Evolutionary conservation across 2,888 invertebrate species (phyloP), one percentile per base, ranked within the genome.

Genomic region (Esperia sulphurella): DNA sequence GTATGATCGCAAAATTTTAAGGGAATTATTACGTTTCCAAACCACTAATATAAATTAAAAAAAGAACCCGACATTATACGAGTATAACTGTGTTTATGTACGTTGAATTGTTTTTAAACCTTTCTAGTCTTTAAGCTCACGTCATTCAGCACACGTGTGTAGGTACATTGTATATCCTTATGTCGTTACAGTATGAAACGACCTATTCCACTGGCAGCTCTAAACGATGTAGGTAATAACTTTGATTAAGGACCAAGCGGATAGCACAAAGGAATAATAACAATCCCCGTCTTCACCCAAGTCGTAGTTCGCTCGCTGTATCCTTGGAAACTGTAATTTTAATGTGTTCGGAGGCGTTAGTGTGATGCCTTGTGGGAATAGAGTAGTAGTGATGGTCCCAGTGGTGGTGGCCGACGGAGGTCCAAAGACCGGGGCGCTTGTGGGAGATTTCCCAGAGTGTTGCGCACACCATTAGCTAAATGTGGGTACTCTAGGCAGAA

Each of bases 311-410:
- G 65, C 68, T 69, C 65, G 68, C 65, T 71, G 71, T 75, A 77
- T 79, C 77, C 84, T 85, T 83, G 79, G 82, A 80, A 83, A 86
- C 80, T 83, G 79, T 85, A 83, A 86, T 85, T 86, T 85, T 86
- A 87, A 88, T 87, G 83, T 83, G 81, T 82, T 84, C 69, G 69
- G 73, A 74, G 78, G 76, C 77, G 74, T 81, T 73, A 75, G 78
- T 75, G 73, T 75, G 71, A 76, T 69, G 71, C 67, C 76, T 66
- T 71, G 61, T 59, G 80, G 79, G 82, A 78, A 75, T 75, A 64
- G 59, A 53, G 61, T 66, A 65, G 73, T 63, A 64, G 63, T 66
- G 67, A 55, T 49, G 59, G 68, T 72, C 79, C 74, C 79, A 52
- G 59, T 49, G 71, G 59, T 55, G 57, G 49, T 3, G 21, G 21